These are phyloP conservation scores for Caenorhabditis macrosperma DNA, from an alignment of 2,888 invertebrate genomes.

Conservation along the genomic window DNA sequence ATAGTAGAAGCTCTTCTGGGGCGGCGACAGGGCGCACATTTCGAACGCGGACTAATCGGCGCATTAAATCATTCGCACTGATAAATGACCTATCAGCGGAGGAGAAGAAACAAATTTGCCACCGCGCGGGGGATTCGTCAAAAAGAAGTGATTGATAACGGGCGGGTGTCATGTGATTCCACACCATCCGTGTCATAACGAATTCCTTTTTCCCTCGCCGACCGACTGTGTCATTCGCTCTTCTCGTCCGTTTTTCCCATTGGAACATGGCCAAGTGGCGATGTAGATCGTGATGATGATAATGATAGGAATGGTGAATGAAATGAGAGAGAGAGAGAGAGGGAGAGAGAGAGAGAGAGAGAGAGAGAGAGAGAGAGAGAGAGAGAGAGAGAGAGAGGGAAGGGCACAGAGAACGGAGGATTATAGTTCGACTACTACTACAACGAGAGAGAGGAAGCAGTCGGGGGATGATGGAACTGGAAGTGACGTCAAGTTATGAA, in stretches of 20 bases:
- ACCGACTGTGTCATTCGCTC: background rate
- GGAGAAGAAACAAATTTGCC: background rate
- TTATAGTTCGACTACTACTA: background rate
- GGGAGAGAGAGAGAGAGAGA: background rate
- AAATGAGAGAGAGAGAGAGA: background rate
- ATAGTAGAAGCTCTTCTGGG: no score
- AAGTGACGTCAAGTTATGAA: no score
- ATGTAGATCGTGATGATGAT: background rate
- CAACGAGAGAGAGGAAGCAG: background rate
- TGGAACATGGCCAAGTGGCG: constrained; percentile 9
- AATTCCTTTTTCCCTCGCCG: background rate
- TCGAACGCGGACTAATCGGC: no score
- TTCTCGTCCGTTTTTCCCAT: background rate
- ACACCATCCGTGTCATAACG: constrained; percentile 12
- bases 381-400: background rate
- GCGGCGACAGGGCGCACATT: no score
- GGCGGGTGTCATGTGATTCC: background rate
- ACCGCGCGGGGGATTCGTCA: background rate
- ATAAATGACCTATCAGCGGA: constrained; percentile 3
- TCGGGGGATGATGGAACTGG: no score
- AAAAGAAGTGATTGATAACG: no score
- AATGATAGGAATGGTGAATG: constrained; percentile 1
- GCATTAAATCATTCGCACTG: background rate
- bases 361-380: background rate
- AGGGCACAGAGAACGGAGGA: background rate